Evolutionary conservation across 2,888 invertebrate genomes (phyloP).

Genomic region (Habrosyne pyritoides): DNA sequence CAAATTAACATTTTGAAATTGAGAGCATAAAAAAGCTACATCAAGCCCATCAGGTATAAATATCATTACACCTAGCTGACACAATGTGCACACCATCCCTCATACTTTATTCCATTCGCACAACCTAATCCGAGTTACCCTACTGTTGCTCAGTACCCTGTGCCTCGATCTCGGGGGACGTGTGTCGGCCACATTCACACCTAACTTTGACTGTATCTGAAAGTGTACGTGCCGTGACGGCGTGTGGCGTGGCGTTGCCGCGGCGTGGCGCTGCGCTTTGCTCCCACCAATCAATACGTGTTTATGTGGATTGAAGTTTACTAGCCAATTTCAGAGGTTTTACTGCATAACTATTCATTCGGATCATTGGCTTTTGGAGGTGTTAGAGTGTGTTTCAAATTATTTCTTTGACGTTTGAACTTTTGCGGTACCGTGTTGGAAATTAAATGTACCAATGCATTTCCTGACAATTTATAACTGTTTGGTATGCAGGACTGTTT

Average conservation of each 20-base stretch:
- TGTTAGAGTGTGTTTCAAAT: too few species aligned
- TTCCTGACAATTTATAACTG: too few species aligned
- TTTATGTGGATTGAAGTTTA: constrained; percentile 1
- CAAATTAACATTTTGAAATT: too few species aligned
- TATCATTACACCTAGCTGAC: too few species aligned
- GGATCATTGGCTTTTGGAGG: neutral
- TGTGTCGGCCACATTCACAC: neutral
- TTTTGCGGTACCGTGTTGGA: too few species aligned
- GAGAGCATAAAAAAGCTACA: too few species aligned
- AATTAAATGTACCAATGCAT: too few species aligned
- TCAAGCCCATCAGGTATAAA: too few species aligned
- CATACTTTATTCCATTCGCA: neutral
- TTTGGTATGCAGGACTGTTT: too few species aligned
- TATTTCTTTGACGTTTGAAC: too few species aligned
- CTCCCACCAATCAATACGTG: neutral
- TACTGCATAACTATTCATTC: neutral
- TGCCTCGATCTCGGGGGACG: neutral
- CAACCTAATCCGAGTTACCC: neutral
- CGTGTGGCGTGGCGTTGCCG: neutral
- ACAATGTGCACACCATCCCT: neutral
- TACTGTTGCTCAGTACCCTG: neutral
- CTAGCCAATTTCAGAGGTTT: neutral
- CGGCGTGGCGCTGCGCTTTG: neutral
- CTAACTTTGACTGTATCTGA: constrained; percentile 3
- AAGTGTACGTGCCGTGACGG: neutral